Percentiles rank a stretch among this genome's conserved stretches.
phyloP scores from a whole-genome alignment of 2,888 invertebrate genomes.

The Miltochrista miniata region DNA sequence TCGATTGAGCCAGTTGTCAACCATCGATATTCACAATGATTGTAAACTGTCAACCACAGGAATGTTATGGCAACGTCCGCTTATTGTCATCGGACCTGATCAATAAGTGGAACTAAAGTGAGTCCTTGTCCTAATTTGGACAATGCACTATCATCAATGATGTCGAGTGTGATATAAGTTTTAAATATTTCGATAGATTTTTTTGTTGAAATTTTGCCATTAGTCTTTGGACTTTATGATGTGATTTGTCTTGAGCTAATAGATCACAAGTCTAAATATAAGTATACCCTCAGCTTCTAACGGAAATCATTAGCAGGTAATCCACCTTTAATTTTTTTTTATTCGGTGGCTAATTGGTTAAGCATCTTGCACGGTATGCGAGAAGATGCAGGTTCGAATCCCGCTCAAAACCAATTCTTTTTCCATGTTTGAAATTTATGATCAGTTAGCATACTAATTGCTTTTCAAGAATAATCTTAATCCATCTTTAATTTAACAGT shows the following conservation, averaged over 20 bases:
- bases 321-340: no score
- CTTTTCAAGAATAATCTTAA: no score
- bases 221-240: neutral
- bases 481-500: no score
- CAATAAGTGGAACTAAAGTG: conserved; percentile 57
- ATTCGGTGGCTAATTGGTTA: no score
- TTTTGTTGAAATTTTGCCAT: neutral
- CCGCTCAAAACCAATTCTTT: no score
- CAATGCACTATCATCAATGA: conserved; percentile 28
- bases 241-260: neutral
- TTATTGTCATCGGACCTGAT: conserved; percentile 69
- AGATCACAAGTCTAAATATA: neutral
- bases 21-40: conserved; percentile 61
- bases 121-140: conserved; percentile 66
- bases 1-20: conserved; percentile 42
- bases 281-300: neutral
- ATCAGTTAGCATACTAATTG: no score
- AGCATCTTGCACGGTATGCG: no score
- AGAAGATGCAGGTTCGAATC: no score
- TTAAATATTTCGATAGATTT: neutral
- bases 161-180: conserved; percentile 4
- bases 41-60: conserved; percentile 45
- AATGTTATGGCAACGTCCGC: conserved; percentile 71
- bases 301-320: neutral
- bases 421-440: no score